Base-by-base conservation (phyloP, 2,113 vertebrate genomes). In the Thomomys bottae region DNA sequence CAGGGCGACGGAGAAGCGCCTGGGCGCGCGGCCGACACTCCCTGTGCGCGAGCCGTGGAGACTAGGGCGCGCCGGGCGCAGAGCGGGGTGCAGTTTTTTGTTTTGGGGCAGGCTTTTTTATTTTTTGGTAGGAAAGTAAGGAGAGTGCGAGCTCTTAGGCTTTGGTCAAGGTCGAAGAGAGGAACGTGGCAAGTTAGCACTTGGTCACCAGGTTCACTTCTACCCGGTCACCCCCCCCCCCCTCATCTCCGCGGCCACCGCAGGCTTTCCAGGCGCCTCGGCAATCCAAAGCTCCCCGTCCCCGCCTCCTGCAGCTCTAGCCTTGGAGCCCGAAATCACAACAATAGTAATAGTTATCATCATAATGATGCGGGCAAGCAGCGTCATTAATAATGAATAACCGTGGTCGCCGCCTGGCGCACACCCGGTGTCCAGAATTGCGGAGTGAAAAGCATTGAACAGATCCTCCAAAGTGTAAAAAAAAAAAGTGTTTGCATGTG, bases 341-440 rank as follows among this genome's bases (percentile, higher is more conserved):
- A 96, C 96, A 96, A 96, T 96, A 96, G 96, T 96, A 94, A 94
- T 95, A 97, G 96, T 96, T 94, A 94, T 92, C 96, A 96, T 95
- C 96, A 93, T 94, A 64, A 92, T 93, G 95, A 96, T 95, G 92
- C 92, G 88, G 88, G 94, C 94, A 70, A 95, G 90, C 96, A 78
- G 93, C 96, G 93, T 95, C 95, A 94, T 96, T 96, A 96, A 96
- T 96, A 96, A 95, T 96, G 88, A 95, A 95, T 94, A 93, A 94
- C 81, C 87, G 87, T 79, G 34, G 89, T 89, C 72, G 85, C 88
- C 34, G 63, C 90, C 72, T 71, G 90, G 88, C 93, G 93, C 94
- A 78, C 94, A 38, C 88, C n/a, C 54, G 42, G 72, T 76, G 79
- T 78, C 71, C 10, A 72, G 93, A 73, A 94, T 87, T 88, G 84